Evolutionary conservation across 2,113 vertebrate genomes (phyloP), one percentile per base, ranked within the genome.

Genomic region (Brachionichthys hirsutus): DNA sequence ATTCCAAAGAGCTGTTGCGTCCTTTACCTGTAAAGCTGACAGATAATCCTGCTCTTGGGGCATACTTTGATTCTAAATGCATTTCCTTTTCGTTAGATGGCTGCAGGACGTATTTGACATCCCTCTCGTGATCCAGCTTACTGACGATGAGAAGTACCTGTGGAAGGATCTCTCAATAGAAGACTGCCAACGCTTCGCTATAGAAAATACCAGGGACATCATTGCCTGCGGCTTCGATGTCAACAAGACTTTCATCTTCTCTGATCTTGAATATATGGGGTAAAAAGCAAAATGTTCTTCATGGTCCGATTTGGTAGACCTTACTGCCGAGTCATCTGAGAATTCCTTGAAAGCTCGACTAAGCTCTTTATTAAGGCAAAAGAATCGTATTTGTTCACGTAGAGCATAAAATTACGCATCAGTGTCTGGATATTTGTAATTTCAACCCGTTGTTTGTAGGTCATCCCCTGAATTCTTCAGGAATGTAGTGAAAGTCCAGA

Each of bases 171-270:
- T 99, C 60, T 92, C 93, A 5, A 35, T 94, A 61, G 95, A 98
- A 18, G 93, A 95, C 38, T 94, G 95, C 10, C 71, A 94, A 10
- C 90, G 88, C 16, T 98, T 93, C 6, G 83, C 95, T 0, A 67
- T 86, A 67, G 97, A 98, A 85, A 99, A 99, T 6, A 92, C 93
- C 84, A 96, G 93, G 82, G 97, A 99, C 80, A 97, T 99, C 53
- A 96, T 99, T 9, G 97, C 97, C 16, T 98, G 94, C 16, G 97
- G 97, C 38, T 99, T 99, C 62, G 94, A 98, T 6, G 5, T 97
- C 67, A 95, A 95, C 82, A 98, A 98, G 85, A 99, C 97, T 2
- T 98, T 99, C 80, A 97, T 99, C 75, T 98, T 99, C 92, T 98
- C 97, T 0, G 95, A 99, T 82, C 91, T 98, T 0, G 93, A 97